Evolutionary conservation across 1,140 invertebrate genomes (phyloP).

Genomic region (Heterodera carotae): DNA sequence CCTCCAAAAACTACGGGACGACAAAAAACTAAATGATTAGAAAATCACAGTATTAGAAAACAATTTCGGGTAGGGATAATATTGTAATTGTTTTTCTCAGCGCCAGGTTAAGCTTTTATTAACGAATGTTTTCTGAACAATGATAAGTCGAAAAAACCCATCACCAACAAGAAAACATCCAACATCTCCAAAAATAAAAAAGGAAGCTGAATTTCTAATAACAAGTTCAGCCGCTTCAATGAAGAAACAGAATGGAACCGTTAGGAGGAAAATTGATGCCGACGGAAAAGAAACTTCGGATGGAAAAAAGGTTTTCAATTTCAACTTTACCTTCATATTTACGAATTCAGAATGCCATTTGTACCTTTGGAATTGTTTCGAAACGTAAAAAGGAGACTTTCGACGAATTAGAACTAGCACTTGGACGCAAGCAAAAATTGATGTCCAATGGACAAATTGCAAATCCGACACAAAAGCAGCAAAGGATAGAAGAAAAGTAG

Average conservation of each 20-base stretch:
- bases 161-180: neutral
- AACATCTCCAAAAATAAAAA: neutral
- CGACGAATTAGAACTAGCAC: neutral
- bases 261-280: neutral
- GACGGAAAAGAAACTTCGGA: neutral
- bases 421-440: neutral
- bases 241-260: neutral
- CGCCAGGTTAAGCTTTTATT: too few species aligned
- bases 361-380: neutral
- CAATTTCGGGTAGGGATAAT: too few species aligned
- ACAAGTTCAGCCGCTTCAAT: neutral
- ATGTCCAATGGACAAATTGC: neutral
- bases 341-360: neutral
- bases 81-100: too few species aligned
- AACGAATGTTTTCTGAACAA: neutral
- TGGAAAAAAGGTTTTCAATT: neutral
- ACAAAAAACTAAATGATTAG: too few species aligned
- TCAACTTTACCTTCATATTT: neutral
- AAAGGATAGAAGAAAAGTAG: slow-evolving; percentile 17
- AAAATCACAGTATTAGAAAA: too few species aligned
- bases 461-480: neutral
- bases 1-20: too few species aligned
- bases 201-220: neutral
- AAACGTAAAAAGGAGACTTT: neutral
- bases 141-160: neutral